Conservation (phyloP, 2,113 vertebrate genomes). For the Brachyhypopomus occidentalis region DNA sequence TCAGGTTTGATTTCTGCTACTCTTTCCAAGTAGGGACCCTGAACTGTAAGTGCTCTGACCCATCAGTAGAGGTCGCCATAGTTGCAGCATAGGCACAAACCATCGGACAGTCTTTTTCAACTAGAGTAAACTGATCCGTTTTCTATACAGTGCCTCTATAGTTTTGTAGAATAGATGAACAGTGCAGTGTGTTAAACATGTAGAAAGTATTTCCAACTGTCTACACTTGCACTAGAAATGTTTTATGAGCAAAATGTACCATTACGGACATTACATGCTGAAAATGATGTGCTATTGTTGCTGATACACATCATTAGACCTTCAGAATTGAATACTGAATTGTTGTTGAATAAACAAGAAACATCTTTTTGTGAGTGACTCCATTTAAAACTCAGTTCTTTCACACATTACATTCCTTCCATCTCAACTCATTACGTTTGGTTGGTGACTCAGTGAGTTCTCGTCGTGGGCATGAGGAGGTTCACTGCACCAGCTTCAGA, state of each 20-base stretch:
- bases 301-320: not conserved
- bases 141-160: too few relatives aligned
- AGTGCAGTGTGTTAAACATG: too few relatives aligned
- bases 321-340: not conserved
- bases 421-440: constrained; percentile 21
- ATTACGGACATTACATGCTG: too few relatives aligned
- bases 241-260: too few relatives aligned
- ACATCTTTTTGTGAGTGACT: not conserved
- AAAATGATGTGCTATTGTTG: not conserved
- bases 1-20: not conserved
- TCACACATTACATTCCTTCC: constrained; percentile 18
- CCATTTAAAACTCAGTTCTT: not conserved
- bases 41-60: constrained; percentile 30
- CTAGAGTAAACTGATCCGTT: too few relatives aligned
- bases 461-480: constrained; percentile 1
- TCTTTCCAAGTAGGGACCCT: not conserved
- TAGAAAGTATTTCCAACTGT: too few relatives aligned
- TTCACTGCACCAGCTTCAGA: not conserved
- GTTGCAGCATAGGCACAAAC: constrained; percentile 36
- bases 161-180: too few relatives aligned
- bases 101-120: not conserved
- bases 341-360: constrained; percentile 7
- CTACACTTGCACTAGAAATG: too few relatives aligned
- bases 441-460: not conserved
- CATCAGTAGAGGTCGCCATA: constrained; percentile 63